Evolutionary conservation across 1,140 invertebrate genomes (phyloP).

Genomic region (Anastrepha obliqua): DNA sequence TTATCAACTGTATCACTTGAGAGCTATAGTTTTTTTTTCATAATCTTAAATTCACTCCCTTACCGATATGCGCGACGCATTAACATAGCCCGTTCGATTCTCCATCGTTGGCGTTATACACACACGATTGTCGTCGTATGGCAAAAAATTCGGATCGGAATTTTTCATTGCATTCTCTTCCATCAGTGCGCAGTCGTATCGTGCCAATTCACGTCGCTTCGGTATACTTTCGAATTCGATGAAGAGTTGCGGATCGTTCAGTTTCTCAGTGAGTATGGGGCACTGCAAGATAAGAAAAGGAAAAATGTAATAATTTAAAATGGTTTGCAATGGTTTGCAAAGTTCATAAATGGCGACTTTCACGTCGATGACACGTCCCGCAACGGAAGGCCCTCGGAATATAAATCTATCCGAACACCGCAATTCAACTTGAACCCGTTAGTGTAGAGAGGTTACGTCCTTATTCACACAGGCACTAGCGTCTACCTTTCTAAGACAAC

Average conservation of each 20-base stretch:
- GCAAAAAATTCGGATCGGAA: conserved; percentile 81
- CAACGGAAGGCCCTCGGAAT: no score
- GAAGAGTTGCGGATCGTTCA: conserved; percentile 87
- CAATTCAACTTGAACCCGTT: no score
- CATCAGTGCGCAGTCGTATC: conserved; percentile 69
- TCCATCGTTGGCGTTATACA: conserved; percentile 84
- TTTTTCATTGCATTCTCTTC: conserved; percentile 72
- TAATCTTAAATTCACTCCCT: conserved; percentile 58
- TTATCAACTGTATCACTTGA: no score
- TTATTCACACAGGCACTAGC: no score
- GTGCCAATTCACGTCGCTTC: conserved; percentile 81
- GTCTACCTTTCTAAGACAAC: no score
- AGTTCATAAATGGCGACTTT: no score
- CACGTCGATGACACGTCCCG: no score
- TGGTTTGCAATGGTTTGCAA: no score
- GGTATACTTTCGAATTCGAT: conserved; percentile 92
- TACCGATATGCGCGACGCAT: conserved; percentile 91
- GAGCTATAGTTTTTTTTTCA: no score
- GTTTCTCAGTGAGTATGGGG: conserved; percentile 86
- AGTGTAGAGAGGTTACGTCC: no score
- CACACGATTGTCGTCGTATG: conserved; percentile 92
- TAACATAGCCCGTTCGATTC: conserved; percentile 91
- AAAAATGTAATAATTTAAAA: neutral
- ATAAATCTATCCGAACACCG: no score
- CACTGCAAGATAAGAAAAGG: conserved; percentile 78